These are phyloP conservation scores for Clytia hemisphaerica DNA, from an alignment of 30 jellyfish, hydroid and myxozoan genomes.

Conservation along the genomic window DNA sequence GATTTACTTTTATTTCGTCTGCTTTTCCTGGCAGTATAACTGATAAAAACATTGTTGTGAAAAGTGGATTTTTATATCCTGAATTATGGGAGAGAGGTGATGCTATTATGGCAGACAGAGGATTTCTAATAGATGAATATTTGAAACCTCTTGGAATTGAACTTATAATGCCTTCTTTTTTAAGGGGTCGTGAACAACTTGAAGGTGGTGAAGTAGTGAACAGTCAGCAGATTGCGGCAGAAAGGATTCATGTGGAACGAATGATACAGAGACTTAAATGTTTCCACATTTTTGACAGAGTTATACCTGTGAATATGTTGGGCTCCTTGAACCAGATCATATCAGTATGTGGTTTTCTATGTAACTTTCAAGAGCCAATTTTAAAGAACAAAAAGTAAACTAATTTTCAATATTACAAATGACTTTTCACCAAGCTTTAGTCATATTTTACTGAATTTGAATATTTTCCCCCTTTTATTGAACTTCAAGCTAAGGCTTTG, in stretches of 20 bases:
- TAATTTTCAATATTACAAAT: too few relatives aligned
- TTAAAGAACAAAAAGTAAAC: background rate
- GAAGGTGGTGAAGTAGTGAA: background rate
- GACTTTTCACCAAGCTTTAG: too few relatives aligned
- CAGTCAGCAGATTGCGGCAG: constrained; percentile 11
- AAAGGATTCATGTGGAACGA: constrained; percentile 10
- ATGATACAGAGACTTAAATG: constrained; percentile 1
- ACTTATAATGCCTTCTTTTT: constrained; percentile 5
- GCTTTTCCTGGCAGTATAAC: constrained; percentile 29
- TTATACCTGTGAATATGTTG: constrained; percentile 6
- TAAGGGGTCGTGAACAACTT: constrained; percentile 12
- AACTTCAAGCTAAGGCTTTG: too few relatives aligned
- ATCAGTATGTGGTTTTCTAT: background rate
- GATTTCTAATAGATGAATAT: constrained; percentile 12
- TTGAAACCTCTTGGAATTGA: constrained; percentile 1
- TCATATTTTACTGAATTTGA: too few relatives aligned
- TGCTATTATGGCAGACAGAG: constrained; percentile 28
- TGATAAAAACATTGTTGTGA: constrained; percentile 1
- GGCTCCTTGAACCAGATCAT: constrained; percentile 8
- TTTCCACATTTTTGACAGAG: constrained; percentile 6
- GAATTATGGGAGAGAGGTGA: constrained; percentile 23
- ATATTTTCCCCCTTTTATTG: too few relatives aligned
- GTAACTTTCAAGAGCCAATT: constrained; percentile 5
- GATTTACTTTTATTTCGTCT: constrained; percentile 29
- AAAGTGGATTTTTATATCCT: constrained; percentile 20